Conservation (phyloP, 2,797 vertebrate species). For the Astyanax mexicanus region DNA sequence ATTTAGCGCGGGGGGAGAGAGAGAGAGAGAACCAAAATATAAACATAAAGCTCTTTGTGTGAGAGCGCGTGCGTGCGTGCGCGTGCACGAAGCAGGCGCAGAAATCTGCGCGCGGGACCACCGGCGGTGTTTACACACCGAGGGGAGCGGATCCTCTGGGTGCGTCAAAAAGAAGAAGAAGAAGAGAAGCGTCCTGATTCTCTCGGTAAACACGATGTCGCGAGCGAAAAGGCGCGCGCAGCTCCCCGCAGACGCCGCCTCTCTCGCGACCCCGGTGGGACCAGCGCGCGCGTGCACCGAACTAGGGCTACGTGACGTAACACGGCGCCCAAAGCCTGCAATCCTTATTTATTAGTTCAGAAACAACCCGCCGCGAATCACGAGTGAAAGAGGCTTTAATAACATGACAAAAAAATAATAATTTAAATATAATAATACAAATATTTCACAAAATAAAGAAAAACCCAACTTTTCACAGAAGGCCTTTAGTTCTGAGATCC, state of each 20-base stretch:
- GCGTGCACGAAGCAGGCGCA: neutral
- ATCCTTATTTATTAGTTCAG: neutral
- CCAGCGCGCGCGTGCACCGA: neutral
- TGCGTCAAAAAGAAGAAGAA: conserved; percentile 30
- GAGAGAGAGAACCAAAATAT: neutral
- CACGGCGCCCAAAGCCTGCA: conserved; percentile 18
- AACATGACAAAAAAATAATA: neutral
- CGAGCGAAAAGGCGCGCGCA: neutral
- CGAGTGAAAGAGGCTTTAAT: neutral
- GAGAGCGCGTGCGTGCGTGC: neutral
- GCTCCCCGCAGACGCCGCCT: neutral
- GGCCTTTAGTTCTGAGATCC: no score
- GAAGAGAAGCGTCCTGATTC: neutral
- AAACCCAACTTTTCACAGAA: no score
- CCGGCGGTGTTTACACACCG: conserved; percentile 49
- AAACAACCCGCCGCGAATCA: neutral
- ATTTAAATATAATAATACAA: neutral
- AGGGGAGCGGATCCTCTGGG: conserved; percentile 49
- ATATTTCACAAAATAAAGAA: neutral
- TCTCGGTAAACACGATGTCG: conserved; percentile 40
- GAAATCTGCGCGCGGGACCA: conserved; percentile 25
- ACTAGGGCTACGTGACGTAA: conserved; percentile 42
- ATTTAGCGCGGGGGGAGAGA: conserved; percentile 9
- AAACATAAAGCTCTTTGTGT: conserved; percentile 1
- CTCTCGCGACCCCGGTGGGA: conserved; percentile 13